Base-by-base conservation (phyloP, 2,113 vertebrate species). In the Ranitomeya imitator region DNA sequence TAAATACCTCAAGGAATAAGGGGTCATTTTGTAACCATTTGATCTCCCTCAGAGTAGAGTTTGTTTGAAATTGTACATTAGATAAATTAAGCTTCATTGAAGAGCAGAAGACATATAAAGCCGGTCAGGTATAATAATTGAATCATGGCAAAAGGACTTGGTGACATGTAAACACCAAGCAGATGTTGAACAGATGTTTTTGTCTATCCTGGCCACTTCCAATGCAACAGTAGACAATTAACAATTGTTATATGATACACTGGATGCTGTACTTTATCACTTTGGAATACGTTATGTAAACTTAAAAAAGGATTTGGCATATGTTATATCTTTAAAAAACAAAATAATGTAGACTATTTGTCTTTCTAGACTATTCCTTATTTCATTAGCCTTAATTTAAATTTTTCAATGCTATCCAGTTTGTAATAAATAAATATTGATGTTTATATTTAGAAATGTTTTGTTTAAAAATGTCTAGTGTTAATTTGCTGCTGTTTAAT, bases 121-220 rank as follows among this genome's bases (percentile, higher is more conserved):
- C 67, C 83, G 18, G 51, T 55, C 82, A 67, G 82, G 87, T 89
- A 89, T 89, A 85, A 67, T 85, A 88, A 88, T 89, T 85, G 61
- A 89, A 85, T 89, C 23, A 84, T 54, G 60, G 60, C 73, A 89
- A 18, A n/a, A 26, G 83, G 82, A 69, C 82, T 79, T 79, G 73
- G 82, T 57, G 87, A 85, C 82, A 85, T 89, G 87, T 85, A 89
- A 89, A 85, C 82, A 89, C n/a, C 60, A 65, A 78, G 87, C 87
- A 89, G 87, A 89, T 89, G 87, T 78, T 67, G 82, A 79, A 89
- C 87, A 89, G 71, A 89, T 89, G 87, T 89, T 85, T 61, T 69
- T 83, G 71, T 89, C 87, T 89, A 85, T 85, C 61, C 73, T 85
- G 81, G 76, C 87, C 81, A 59, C 63, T 52, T 78, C 85, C 45